Conservation (phyloP, 2,113 vertebrate genomes). For the Cyrtonyx montezumae region DNA sequence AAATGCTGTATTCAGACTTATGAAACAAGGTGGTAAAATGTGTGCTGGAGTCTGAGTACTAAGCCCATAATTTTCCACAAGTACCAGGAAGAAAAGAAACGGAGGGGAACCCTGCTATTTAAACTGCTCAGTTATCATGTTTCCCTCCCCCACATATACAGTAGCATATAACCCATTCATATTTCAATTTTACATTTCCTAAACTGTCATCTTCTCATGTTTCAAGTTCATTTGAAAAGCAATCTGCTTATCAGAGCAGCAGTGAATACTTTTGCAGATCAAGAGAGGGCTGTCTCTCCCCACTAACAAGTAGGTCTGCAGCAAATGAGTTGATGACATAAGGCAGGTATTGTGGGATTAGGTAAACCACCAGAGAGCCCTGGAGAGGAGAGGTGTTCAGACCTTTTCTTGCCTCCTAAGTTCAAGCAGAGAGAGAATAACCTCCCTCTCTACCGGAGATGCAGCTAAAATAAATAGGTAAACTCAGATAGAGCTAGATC, state of each 20-base stretch:
- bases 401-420: neutral
- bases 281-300: neutral
- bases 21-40: slow-evolving; percentile 74
- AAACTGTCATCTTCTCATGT: slow-evolving; percentile 58
- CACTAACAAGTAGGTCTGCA: neutral
- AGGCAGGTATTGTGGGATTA: neutral
- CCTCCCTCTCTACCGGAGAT: neutral
- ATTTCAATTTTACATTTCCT: slow-evolving; percentile 62
- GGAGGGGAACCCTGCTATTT: slow-evolving; percentile 63
- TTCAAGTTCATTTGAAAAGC: slow-evolving; percentile 66
- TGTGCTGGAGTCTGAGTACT: slow-evolving; percentile 62
- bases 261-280: neutral
- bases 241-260: slow-evolving; percentile 50
- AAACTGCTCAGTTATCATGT: slow-evolving; percentile 54
- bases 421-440: neutral
- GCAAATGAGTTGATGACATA: neutral
- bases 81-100: slow-evolving; percentile 63
- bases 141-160: slow-evolving; percentile 45
- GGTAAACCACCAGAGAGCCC: neutral
- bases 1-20: slow-evolving; percentile 70
- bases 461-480: neutral
- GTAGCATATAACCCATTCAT: slow-evolving; percentile 60
- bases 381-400: neutral
- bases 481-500: neutral
- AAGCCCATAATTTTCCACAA: slow-evolving; percentile 71